Evolutionary conservation across 2,888 invertebrate species (phyloP), one percentile per base, ranked within the genome.

Genomic region (Eucera pruinosa): DNA sequence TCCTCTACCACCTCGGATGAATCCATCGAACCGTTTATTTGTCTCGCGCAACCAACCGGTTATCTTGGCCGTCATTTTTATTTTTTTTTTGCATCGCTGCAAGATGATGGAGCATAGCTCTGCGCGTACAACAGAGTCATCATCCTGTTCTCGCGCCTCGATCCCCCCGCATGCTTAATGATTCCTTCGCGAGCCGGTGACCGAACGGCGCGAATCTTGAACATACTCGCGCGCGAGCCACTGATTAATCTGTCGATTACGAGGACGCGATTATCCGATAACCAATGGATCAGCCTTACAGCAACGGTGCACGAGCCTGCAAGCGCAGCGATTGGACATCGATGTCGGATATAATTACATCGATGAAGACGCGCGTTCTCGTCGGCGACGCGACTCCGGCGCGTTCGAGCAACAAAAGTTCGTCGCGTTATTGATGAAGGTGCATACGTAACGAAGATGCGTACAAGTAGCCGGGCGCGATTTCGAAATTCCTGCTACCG

Each of bases 291-390:
- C 64, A 76, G 47, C 60, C 57, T 70, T 60, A 57, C 36, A 25
- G n/a, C n/a, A n/a, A n/a, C 62, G 62, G 11, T 66, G 58, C 60
- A 39, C 67, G 66, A 47, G 58, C 55, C 54, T 54, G 52, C 68
- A 54, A 50, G 52, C 72, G 66, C 82, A 77, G 66, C 65, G 82
- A 82, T 86, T 83, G 79, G 68, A 78, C 79, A 80, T 85, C 76
- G 80, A 79, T 82, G 80, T 81, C 80, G 83, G 83, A 82, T 88
- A 87, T 87, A 86, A 88, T 88, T 88, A n/a, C n/a, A 88, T 82
- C 87, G 72, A 71, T 20, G 67, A 67, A 55, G 72, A 66, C 72
- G 64, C 76, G 77, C n/a, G 73, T 65, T 58, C 23, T 23, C 68
- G 57, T 39, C 58, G 74, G 52, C 66, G 54, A n/a, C n/a, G n/a